Conservation (phyloP, 2,797 vertebrate species). For the Carapus acus region DNA sequence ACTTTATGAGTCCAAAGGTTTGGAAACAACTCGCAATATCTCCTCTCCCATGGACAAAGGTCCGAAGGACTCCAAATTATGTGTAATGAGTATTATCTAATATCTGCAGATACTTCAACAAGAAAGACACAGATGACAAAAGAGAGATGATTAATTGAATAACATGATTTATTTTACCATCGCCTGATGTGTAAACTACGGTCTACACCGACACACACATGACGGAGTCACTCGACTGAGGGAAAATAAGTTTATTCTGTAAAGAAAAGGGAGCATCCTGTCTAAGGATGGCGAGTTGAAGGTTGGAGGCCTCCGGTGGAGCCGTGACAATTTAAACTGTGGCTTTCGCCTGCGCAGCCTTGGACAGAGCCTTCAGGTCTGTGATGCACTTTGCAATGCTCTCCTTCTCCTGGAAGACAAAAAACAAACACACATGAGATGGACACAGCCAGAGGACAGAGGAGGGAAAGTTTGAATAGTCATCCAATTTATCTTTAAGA, state of each 20-base stretch:
- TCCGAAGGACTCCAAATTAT: constrained; percentile 11
- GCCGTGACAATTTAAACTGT: constrained; percentile 46
- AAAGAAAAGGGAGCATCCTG: constrained; percentile 57
- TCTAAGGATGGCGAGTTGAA: constrained; percentile 34
- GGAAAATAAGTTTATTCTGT: constrained; percentile 65
- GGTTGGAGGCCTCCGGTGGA: constrained; percentile 41
- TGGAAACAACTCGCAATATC: constrained; percentile 18
- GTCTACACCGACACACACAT: constrained; percentile 63
- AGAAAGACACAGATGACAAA: constrained; percentile 15
- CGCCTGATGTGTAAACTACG: constrained; percentile 66
- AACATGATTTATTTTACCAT: constrained; percentile 75
- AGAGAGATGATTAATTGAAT: constrained; percentile 59
- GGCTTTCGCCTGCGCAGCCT: constrained; percentile 68
- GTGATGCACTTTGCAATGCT: constrained; percentile 91
- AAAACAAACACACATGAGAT: constrained; percentile 3
- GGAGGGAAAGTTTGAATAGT: too few species aligned
- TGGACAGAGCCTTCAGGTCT: constrained; percentile 85
- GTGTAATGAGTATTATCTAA: too few species aligned
- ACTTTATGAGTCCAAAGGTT: constrained; percentile 68
- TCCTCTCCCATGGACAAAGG: constrained; percentile 30
- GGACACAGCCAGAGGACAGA: neutral
- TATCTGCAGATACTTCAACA: too few species aligned
- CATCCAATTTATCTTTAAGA: too few species aligned
- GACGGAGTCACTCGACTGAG: constrained; percentile 60
- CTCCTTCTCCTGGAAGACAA: constrained; percentile 84